These are phyloP conservation scores for Meda fulgida DNA, from an alignment of 2,797 vertebrate species.

Conservation along the genomic window DNA sequence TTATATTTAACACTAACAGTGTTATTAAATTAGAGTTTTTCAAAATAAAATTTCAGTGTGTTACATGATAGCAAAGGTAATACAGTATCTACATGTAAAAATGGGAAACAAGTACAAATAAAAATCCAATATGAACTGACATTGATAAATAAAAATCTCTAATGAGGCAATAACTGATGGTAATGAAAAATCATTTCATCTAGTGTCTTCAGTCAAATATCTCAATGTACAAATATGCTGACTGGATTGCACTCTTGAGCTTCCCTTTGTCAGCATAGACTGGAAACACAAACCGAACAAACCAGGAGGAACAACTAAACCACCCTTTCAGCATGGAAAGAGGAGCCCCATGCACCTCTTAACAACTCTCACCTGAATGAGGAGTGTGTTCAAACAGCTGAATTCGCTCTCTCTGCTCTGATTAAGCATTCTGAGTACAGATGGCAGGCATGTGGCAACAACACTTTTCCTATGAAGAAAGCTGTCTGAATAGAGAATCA, in stretches of 20 bases:
- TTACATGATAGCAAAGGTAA: neutral
- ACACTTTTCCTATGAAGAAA: conserved; percentile 28
- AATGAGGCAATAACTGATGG: neutral
- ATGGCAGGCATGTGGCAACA: conserved; percentile 13
- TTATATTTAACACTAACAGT: neutral
- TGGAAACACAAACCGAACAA: neutral
- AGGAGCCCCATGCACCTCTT: neutral
- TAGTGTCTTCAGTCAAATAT: neutral
- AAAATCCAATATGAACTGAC: neutral
- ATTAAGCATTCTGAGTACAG: conserved; percentile 5
- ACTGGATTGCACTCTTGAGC: neutral
- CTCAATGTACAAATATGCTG: neutral
- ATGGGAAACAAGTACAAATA: neutral
- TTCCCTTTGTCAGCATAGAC: neutral
- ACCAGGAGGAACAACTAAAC: neutral
- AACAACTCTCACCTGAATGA: conserved; percentile 15
- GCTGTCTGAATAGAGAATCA: conserved; percentile 29
- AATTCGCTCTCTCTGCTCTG: neutral
- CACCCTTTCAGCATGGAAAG: neutral
- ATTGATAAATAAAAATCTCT: neutral
- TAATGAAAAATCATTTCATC: neutral
- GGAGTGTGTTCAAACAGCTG: conserved; percentile 20
- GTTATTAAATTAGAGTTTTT: neutral
- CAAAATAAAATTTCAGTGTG: neutral
- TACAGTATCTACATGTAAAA: neutral